Evolutionary conservation across 2,113 vertebrate species (phyloP), one percentile per base, ranked within the genome.

Genomic region (Cyrtonyx montezumae): DNA sequence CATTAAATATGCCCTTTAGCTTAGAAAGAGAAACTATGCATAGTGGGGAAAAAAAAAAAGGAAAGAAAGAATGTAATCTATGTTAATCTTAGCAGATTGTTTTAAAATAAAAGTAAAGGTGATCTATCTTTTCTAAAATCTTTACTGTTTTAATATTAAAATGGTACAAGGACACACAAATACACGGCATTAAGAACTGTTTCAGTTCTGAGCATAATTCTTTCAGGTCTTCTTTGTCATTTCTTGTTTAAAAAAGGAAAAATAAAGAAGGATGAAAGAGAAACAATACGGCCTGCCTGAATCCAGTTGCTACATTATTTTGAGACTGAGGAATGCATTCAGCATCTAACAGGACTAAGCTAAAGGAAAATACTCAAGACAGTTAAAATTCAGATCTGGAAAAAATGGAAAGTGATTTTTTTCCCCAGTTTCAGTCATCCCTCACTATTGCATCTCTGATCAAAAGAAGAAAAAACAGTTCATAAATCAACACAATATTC

Each of bases 261-360:
- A 51, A 65, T 11, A 13, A 21, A 63, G 26, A 90, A 80, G 56
- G 56, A 88, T 65, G 69, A 65, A 67, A 70, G 65, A 78, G n/a
- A 48, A 79, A 87, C 43, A 74, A 74, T 79, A 74, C 78, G 13
- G 4, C 22, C 61, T 80, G 46, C 56, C 75, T 30, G 21, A 78
- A 32, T 82, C 82, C 43, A 75, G 56, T 26, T 74, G 59, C 84
- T 59, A 18, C 18, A 5, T 32, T 34, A 36, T 59, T 65, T 42
- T 36, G 36, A 70, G 87, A 75, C 20, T 30, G 63, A 10, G 46
- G 68, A 88, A 78, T 77, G 65, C 18, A 36, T 86, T 91, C 68
- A 90, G 23, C 36, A 93, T 51, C 56, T 91, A 84, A 80, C 34
- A 75, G 69, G 77, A 84, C 90, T 94, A 93, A 83, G 45, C 17